Evolutionary conservation across 92 coral and sea anemone species (phyloP).

Genomic region (Isaurus tuberculatus): DNA sequence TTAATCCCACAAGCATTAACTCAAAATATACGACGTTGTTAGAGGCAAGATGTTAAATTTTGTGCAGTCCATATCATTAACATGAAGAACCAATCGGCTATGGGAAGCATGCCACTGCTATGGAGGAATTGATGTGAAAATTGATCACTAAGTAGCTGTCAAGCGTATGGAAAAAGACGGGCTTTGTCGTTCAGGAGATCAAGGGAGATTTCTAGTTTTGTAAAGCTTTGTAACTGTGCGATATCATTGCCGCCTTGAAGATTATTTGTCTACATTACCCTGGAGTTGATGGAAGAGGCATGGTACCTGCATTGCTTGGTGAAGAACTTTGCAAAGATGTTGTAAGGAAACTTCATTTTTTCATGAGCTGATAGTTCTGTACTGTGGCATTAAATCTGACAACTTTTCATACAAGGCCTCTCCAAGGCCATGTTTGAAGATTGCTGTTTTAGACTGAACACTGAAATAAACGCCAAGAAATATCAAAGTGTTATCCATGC

Average conservation of each 20-base stretch:
- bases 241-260: constrained; percentile 22
- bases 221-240: constrained; percentile 50
- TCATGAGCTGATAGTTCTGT: constrained; percentile 53
- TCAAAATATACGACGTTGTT: constrained; percentile 38
- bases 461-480: background rate
- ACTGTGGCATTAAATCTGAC: constrained; percentile 70
- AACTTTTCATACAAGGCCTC: constrained; percentile 55
- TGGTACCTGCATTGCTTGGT: too few relatives aligned
- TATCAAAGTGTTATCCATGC: constrained; percentile 40
- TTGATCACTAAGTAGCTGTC: constrained; percentile 61
- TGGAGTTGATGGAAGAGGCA: constrained; percentile 71
- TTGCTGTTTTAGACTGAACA: constrained; percentile 71
- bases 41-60: constrained; percentile 17
- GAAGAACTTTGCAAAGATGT: constrained; percentile 59
- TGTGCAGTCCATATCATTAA: constrained; percentile 17
- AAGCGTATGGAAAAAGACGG: constrained; percentile 58
- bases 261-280: constrained; percentile 47
- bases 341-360: constrained; percentile 40
- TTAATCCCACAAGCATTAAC: constrained; percentile 31
- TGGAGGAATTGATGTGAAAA: constrained; percentile 55
- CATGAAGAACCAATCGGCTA: constrained; percentile 40
- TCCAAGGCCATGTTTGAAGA: constrained; percentile 62
- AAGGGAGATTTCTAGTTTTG: constrained; percentile 55
- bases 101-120: constrained; percentile 54
- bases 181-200: constrained; percentile 45